Evolutionary conservation across 2,888 invertebrate species (phyloP).

Genomic region (Erebia aethiops): DNA sequence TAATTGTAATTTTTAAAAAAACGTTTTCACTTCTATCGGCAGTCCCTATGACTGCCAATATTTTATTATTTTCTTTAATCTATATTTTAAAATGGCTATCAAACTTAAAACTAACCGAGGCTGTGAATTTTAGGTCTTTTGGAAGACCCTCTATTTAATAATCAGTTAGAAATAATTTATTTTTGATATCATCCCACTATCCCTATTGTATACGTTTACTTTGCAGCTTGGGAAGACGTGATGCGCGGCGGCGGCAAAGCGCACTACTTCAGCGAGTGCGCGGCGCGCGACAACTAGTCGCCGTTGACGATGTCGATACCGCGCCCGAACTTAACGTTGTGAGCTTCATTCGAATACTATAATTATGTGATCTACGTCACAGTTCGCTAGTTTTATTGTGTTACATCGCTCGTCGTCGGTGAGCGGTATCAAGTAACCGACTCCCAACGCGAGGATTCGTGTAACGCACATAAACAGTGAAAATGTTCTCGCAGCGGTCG

Average conservation of each 20-base stretch:
- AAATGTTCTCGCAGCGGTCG: neutral
- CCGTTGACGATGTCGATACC: neutral
- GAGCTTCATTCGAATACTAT: constrained; percentile 14
- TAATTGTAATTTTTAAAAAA: no score
- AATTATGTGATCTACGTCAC: neutral
- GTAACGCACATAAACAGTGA: neutral
- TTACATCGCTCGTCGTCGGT: neutral
- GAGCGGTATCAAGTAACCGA: neutral
- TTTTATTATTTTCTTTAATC: no score
- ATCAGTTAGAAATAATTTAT: no score
- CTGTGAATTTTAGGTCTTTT: no score
- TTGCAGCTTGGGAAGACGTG: constrained; percentile 89
- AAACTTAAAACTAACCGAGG: no score
- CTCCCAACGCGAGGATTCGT: neutral
- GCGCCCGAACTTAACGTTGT: constrained; percentile 1
- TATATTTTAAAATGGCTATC: no score
- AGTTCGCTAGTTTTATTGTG: neutral
- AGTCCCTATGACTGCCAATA: no score
- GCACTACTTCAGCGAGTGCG: constrained; percentile 75
- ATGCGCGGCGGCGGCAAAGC: constrained; percentile 77
- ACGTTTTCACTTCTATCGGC: no score
- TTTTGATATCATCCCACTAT: no score
- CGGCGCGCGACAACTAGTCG: constrained; percentile 10
- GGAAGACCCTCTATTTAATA: no score
- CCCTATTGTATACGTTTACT: neutral